A percentile compares a stretch with the other conserved stretches of the same genome.
phyloP scores from a whole-genome alignment of 2,113 vertebrate genomes.

The Podilymbus podiceps region DNA sequence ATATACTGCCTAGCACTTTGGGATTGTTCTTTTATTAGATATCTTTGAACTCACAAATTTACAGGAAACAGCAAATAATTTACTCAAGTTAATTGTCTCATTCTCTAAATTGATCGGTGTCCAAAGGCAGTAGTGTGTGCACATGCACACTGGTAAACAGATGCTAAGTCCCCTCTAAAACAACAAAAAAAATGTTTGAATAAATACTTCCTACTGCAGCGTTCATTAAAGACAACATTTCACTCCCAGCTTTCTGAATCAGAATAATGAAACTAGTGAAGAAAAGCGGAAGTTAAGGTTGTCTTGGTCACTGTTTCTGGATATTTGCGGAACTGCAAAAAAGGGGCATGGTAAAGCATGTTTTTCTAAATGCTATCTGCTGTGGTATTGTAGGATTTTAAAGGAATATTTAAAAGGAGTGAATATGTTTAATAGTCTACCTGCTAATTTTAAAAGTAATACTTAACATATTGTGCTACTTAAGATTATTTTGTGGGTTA shows the following conservation, averaged over 20 bases:
- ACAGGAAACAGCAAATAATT: constrained; percentile 16
- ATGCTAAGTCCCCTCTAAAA: background rate
- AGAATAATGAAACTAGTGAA: background rate
- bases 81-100: background rate
- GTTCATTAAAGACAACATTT: background rate
- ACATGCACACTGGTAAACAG: background rate
- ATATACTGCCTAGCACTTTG: background rate
- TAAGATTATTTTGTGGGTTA: background rate
- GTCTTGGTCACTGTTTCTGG: background rate
- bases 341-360: background rate
- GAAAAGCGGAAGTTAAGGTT: background rate
- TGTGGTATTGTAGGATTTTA: background rate
- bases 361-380: background rate
- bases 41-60: background rate
- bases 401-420: background rate
- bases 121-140: background rate
- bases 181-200: background rate
- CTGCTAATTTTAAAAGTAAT: background rate
- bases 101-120: background rate
- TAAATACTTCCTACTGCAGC: background rate
- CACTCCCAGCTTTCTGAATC: background rate
- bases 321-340: background rate
- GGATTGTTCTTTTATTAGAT: background rate
- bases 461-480: background rate
- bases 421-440: background rate